Percentiles rank a stretch among this genome's conserved stretches.
Conservation (phyloP, 2,797 vertebrate genomes). For the Paedocypris micromegethes region DNA sequence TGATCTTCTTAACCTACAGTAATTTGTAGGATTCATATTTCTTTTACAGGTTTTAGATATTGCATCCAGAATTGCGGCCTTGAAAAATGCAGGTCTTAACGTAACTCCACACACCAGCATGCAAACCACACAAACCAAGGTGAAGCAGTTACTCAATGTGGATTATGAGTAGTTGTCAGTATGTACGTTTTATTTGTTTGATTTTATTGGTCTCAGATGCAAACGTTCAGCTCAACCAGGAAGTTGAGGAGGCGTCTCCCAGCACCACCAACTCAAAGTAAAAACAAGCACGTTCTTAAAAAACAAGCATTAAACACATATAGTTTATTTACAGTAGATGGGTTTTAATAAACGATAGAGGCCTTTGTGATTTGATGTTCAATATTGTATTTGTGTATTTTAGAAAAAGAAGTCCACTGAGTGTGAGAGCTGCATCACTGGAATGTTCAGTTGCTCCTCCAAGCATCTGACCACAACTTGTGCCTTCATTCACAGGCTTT, state of each 20-base stretch:
- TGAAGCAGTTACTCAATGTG: too few relatives aligned
- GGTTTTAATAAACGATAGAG: too few relatives aligned
- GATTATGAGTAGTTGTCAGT: not conserved
- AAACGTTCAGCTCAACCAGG: constrained; percentile 62
- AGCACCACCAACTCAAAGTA: constrained; percentile 63
- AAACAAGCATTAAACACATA: too few relatives aligned
- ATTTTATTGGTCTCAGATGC: constrained; percentile 59
- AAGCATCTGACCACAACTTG: constrained; percentile 29
- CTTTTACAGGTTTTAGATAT: constrained; percentile 63
- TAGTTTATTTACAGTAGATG: too few relatives aligned
- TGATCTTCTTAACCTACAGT: too few relatives aligned
- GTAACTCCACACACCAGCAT: constrained; percentile 62
- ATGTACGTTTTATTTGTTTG: constrained; percentile 3
- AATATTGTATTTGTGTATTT: constrained; percentile 19
- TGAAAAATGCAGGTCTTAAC: constrained; percentile 70
- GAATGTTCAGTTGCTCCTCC: constrained; percentile 6
- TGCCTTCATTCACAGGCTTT: constrained; percentile 26
- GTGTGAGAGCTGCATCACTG: constrained; percentile 15
- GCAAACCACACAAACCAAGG: constrained; percentile 51
- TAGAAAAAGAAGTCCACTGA: constrained; percentile 41
- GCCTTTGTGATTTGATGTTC: not conserved
- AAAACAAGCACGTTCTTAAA: not conserved
- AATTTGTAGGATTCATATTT: too few relatives aligned
- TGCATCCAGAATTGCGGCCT: constrained; percentile 68
- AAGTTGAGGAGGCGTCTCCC: constrained; percentile 64